Base-by-base conservation (phyloP, 2,797 vertebrate species). In the Pseudopleuronectes americanus region DNA sequence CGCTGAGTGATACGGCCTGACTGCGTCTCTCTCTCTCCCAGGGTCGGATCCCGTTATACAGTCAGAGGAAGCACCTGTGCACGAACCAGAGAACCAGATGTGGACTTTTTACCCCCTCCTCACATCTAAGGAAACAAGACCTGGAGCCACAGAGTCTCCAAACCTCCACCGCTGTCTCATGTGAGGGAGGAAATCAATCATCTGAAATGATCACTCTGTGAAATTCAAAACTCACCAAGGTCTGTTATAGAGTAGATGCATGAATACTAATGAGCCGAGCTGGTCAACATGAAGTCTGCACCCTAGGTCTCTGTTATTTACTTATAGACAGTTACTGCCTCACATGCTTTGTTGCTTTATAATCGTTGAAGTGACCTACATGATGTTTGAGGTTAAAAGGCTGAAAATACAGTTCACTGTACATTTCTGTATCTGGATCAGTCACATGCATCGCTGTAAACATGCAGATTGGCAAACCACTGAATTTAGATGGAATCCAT, bases 41-140 rank as follows among this genome's bases (percentile, higher is more conserved):
- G 6, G 43, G 53, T 65, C 56, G 21, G 59, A 31, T 31, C 60
- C 13, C 33, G 2, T 57, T 23, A 55, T 19, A 57, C 9, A 68
- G 6, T 1, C 36, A 57, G 24, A 69, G 41, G 51, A 38, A 68
- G 45, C 68, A 68, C 51, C 73, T 74, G 77, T 52, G 33, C 3
- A n/a, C 5, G 26, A 67, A 28, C 5, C 28, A 60, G 13, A 68
- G 3, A 55, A 23, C 13, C 31, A 60, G 45, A 28, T 17, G 38
- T 24, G 24, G n/a, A 64, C 45, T 3, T 26, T 26, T 53, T 17
- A 47, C 8, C 36, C 43, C 38, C 53, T n/a, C 57, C 43, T 57
- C 51, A 75, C 19, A 33, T 2, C 49, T 75, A 58, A 17, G 47
- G 38, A 57, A 64, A 48, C 24, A 55, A 41, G 22, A 62, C 52